These are phyloP conservation scores for Ophion slaviceki DNA, from an alignment of 2,888 invertebrate genomes.

Conservation along the genomic window DNA sequence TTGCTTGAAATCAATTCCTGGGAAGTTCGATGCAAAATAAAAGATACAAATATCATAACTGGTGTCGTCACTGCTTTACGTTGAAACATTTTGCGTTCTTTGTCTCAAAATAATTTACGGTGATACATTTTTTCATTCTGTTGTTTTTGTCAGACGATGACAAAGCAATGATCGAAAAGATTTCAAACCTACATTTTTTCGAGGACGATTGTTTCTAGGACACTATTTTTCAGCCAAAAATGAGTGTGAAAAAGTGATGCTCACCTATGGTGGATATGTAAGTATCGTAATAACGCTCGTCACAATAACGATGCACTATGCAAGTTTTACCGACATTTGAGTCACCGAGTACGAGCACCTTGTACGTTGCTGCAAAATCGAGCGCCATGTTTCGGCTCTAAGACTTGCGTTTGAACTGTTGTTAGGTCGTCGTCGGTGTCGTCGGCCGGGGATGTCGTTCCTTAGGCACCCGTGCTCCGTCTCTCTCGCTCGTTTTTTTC, in stretches of 20 bases:
- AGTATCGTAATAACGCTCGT: conserved; percentile 95
- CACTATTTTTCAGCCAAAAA: background rate
- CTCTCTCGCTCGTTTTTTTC: conserved; percentile 40
- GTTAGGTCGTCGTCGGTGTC: conserved; percentile 77
- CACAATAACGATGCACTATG: conserved; percentile 95
- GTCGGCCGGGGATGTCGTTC: conserved; percentile 75
- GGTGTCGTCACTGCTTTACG: background rate
- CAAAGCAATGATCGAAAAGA: background rate
- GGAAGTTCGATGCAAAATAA: conserved; percentile 71
- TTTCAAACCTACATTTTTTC: background rate
- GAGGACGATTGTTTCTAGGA: background rate
- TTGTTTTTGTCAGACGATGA: background rate
- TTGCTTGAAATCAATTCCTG: conserved; percentile 96
- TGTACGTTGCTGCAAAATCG: conserved; percentile 94
- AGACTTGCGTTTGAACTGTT: conserved; percentile 75
- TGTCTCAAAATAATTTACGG: background rate
- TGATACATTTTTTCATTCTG: too few relatives aligned
- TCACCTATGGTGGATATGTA: conserved; percentile 96
- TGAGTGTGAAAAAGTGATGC: conserved; percentile 75
- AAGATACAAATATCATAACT: conserved; percentile 51
- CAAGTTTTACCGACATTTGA: conserved; percentile 96
- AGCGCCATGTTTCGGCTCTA: conserved; percentile 87
- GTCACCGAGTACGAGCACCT: conserved; percentile 93
- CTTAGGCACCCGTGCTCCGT: conserved; percentile 40
- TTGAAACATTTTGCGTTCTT: background rate